These are phyloP conservation scores for Mormyrus iriodes DNA, from an alignment of 2,113 vertebrate species.

Conservation along the genomic window DNA sequence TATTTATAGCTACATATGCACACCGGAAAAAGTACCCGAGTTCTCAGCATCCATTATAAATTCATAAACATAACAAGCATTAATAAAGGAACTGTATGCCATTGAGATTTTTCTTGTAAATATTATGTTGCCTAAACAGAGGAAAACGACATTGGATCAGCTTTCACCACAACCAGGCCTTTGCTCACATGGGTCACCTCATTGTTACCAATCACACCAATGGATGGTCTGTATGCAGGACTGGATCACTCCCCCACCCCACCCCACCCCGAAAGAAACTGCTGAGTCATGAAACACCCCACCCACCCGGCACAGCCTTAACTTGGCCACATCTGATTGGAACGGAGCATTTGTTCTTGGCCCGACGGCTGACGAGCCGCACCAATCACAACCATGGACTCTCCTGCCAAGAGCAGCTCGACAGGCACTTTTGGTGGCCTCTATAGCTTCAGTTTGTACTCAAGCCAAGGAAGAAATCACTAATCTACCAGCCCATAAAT, in stretches of 20 bases:
- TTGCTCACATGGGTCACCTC: slow-evolving; percentile 14
- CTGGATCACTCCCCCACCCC: background rate
- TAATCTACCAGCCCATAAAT: background rate
- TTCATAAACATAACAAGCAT: background rate
- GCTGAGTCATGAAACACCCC: background rate
- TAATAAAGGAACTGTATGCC: background rate
- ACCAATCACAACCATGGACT: background rate
- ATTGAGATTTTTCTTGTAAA: background rate
- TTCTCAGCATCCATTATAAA: background rate
- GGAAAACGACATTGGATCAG: background rate
- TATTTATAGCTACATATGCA: background rate
- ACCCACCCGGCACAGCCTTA: background rate
- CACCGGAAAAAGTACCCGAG: background rate
- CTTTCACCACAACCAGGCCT: background rate
- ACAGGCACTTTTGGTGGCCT: background rate
- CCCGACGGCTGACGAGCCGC: background rate
- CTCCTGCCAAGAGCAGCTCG: background rate
- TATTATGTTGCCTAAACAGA: background rate
- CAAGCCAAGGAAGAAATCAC: background rate
- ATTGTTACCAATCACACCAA: background rate
- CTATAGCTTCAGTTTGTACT: background rate
- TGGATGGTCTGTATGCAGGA: background rate
- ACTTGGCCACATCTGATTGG: slow-evolving; percentile 24
- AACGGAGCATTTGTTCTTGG: background rate
- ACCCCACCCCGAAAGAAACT: background rate